Percentiles rank a stretch among this genome's conserved stretches.
Conservation (phyloP, 2,113 vertebrate species). For the Mystacornis crossleyi region DNA sequence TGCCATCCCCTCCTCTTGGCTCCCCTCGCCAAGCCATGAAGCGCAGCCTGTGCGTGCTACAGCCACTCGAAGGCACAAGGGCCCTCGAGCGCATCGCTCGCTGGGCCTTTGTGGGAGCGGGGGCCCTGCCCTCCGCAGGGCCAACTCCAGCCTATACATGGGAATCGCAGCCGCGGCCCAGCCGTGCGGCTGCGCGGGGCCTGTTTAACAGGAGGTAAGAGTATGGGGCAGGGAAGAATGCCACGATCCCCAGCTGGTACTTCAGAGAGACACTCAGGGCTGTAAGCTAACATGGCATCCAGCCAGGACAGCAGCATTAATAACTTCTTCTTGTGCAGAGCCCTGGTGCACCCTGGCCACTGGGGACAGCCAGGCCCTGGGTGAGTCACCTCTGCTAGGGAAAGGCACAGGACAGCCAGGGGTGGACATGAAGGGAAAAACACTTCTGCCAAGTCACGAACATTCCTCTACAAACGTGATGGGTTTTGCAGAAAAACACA, state of each 20-base stretch:
- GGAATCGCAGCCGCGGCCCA: background rate
- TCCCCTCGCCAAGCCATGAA: background rate
- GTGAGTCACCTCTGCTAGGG: background rate
- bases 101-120: background rate
- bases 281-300: slow-evolving; percentile 24
- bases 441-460: background rate
- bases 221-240: slow-evolving; percentile 3
- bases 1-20: background rate
- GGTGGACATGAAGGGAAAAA: background rate
- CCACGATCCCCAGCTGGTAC: slow-evolving; percentile 48
- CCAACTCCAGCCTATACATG: background rate
- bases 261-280: slow-evolving; percentile 35
- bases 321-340: slow-evolving; percentile 33
- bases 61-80: slow-evolving; percentile 29
- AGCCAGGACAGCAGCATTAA: slow-evolving; percentile 50
- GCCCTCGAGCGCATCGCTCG: background rate
- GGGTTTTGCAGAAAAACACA: background rate
- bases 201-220: slow-evolving; percentile 33
- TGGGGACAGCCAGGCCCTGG: background rate
- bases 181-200: background rate
- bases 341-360: background rate
- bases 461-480: background rate
- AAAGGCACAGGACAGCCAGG: background rate
- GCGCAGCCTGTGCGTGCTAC: background rate
- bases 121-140: background rate